Conservation (phyloP, 2,888 invertebrate species). For the Caenorhabditis virilis region DNA sequence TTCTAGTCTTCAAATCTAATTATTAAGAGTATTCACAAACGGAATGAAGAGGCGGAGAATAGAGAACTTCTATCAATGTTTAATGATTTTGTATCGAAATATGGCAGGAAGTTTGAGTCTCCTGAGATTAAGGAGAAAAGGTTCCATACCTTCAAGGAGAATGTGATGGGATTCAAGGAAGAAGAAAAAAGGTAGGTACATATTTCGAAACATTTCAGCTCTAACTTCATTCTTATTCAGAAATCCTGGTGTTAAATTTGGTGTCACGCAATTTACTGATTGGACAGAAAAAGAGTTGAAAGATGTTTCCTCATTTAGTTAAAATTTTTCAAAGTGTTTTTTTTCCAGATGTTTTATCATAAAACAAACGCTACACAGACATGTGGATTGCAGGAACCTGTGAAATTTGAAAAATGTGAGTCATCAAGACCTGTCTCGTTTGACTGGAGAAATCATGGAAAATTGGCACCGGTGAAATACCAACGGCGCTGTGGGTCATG, state of each 20-base stretch:
- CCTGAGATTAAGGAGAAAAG: too few relatives aligned
- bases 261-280: constrained; percentile 41
- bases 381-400: background rate
- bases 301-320: too few relatives aligned
- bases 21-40: too few relatives aligned
- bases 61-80: constrained; percentile 18
- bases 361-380: too few relatives aligned
- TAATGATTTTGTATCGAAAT: constrained; percentile 20
- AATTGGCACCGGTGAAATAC: constrained; percentile 54
- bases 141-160: constrained; percentile 15
- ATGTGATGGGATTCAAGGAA: constrained; percentile 31
- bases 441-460: constrained; percentile 51
- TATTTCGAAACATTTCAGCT: too few relatives aligned
- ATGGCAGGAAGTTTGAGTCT: constrained; percentile 7
- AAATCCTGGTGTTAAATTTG: constrained; percentile 34
- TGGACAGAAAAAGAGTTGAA: constrained; percentile 34
- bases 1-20: too few relatives aligned
- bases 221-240: background rate
- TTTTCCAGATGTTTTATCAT: too few relatives aligned
- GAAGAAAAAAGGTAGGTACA: constrained; percentile 19
- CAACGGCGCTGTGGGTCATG: constrained; percentile 59
- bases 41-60: too few relatives aligned
- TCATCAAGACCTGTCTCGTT: constrained; percentile 25
- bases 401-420: constrained; percentile 5
- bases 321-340: too few relatives aligned